Conservation (phyloP, 2,797 vertebrate genomes). For the Paedocypris micromegethes region DNA sequence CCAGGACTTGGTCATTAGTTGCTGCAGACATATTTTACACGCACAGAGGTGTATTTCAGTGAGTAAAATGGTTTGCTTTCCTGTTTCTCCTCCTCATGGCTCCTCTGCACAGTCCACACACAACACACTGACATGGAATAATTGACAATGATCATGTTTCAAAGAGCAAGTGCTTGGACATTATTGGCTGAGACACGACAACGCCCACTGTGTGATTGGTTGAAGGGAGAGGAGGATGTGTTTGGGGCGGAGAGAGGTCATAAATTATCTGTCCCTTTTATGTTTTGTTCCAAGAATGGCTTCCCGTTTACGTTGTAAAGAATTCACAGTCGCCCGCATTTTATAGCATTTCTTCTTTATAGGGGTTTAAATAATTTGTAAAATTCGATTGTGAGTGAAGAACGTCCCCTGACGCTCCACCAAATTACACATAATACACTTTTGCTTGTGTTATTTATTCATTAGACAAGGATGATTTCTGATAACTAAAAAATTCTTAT, state of each 20-base stretch:
- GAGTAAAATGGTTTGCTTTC: conserved; percentile 17
- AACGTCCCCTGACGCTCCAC: neutral
- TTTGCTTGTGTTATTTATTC: conserved; percentile 10
- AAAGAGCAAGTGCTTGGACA: conserved; percentile 36
- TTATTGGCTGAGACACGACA: conserved; percentile 51
- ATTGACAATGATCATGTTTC: conserved; percentile 50
- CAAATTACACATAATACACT: neutral
- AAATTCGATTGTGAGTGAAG: neutral
- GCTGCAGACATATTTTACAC: neutral
- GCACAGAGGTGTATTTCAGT: neutral
- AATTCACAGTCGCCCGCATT: neutral
- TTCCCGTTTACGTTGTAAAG: neutral
- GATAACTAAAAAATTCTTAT: too few relatives aligned
- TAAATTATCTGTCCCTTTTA: conserved; percentile 39
- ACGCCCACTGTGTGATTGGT: conserved; percentile 51
- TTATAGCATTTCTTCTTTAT: conserved; percentile 1
- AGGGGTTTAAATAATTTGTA: neutral
- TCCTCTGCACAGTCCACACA: conserved; percentile 22
- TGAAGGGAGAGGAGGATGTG: conserved; percentile 22
- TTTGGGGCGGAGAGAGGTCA: conserved; percentile 4
- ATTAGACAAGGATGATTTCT: neutral
- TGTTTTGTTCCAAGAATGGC: conserved; percentile 23
- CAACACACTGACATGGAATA: conserved; percentile 14
- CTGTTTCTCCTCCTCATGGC: conserved; percentile 17
- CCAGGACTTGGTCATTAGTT: neutral